Evolutionary conservation across 2,888 invertebrate genomes (phyloP).

Genomic region (Drosophila acutilabella): DNA sequence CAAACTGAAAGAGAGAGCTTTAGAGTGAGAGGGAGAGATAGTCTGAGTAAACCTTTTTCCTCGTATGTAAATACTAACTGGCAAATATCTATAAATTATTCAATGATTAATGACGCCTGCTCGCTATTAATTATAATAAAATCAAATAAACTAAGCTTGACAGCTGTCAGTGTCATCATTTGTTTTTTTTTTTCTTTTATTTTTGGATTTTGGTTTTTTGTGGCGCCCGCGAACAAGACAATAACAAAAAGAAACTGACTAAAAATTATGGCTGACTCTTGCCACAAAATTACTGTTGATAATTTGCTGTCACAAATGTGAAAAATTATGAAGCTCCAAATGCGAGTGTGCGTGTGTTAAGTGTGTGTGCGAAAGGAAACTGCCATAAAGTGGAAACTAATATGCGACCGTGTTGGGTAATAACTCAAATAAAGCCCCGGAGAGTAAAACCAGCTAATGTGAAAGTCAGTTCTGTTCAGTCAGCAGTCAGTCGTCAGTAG

Average conservation of each 20-base stretch:
- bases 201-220: slow-evolving; percentile 12
- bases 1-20: slow-evolving; percentile 12
- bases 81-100: slow-evolving; percentile 72
- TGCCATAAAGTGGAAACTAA: slow-evolving; percentile 53
- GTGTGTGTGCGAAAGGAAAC: slow-evolving; percentile 30
- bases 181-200: slow-evolving; percentile 29
- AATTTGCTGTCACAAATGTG: slow-evolving; percentile 81
- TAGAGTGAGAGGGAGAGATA: too few species aligned
- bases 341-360: slow-evolving; percentile 26
- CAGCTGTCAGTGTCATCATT: slow-evolving; percentile 83
- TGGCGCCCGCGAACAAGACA: slow-evolving; percentile 58
- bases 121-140: slow-evolving; percentile 84
- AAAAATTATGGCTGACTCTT: slow-evolving; percentile 41
- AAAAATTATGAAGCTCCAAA: slow-evolving; percentile 67
- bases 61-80: slow-evolving; percentile 46
- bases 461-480: slow-evolving; percentile 54
- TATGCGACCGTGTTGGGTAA: slow-evolving; percentile 47
- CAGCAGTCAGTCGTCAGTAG: slow-evolving; percentile 27
- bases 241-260: slow-evolving; percentile 27
- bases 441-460: slow-evolving; percentile 35
- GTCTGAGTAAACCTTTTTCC: slow-evolving; percentile 61
- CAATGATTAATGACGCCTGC: slow-evolving; percentile 82
- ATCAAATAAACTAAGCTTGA: slow-evolving; percentile 83
- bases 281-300: slow-evolving; percentile 72
- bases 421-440: slow-evolving; percentile 36